Conservation (phyloP, 2,888 invertebrate genomes). For the Ophion slaviceki region DNA sequence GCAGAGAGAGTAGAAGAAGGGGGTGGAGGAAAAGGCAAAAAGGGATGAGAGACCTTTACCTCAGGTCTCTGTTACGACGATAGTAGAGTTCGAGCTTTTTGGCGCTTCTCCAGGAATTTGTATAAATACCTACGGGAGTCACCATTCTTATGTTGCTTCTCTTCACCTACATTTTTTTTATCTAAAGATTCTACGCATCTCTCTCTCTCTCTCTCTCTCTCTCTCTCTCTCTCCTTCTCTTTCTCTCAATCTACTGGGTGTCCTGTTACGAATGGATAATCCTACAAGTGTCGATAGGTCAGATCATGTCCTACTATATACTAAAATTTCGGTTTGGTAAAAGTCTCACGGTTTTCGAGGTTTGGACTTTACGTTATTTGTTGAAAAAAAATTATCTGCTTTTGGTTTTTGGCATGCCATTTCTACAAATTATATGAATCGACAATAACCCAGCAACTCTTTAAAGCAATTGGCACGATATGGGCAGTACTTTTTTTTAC, state of each 20-base stretch:
- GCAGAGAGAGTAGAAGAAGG: conserved; percentile 18
- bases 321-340: too few relatives aligned
- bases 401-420: too few relatives aligned
- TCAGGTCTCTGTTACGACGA: conserved; percentile 73
- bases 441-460: too few relatives aligned
- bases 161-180: conserved; percentile 21
- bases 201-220: neutral
- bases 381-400: too few relatives aligned
- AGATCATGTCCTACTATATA: too few relatives aligned
- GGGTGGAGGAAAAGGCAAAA: conserved; percentile 10
- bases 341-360: too few relatives aligned
- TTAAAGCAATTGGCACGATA: too few relatives aligned
- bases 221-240: neutral
- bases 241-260: neutral
- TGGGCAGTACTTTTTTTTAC: too few relatives aligned
- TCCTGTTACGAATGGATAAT: too few relatives aligned
- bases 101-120: conserved; percentile 81
- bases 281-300: too few relatives aligned
- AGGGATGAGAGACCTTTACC: conserved; percentile 37
- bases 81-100: conserved; percentile 81
- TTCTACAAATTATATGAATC: too few relatives aligned
- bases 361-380: too few relatives aligned
- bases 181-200: conserved; percentile 1
- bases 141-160: conserved; percentile 68
- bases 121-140: conserved; percentile 81